phyloP scores from a whole-genome alignment of 2,888 invertebrate genomes.

The Cremastinae sp. region DNA sequence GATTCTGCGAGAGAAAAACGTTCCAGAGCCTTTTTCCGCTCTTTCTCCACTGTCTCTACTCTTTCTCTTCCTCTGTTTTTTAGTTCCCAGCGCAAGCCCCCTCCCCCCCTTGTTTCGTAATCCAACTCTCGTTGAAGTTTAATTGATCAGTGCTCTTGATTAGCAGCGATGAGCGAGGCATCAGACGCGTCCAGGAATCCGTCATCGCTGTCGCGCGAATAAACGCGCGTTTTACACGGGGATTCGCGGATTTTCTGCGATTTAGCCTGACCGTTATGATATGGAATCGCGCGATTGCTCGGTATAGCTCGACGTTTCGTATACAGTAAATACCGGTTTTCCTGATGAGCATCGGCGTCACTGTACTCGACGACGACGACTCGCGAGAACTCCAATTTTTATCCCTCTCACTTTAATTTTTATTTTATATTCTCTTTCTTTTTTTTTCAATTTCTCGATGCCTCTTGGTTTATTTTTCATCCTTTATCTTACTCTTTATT shows the following conservation, averaged over 20 bases:
- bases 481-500: background rate
- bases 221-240: background rate
- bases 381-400: conserved; percentile 30
- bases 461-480: background rate
- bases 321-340: conserved; percentile 52
- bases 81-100: background rate
- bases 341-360: conserved; percentile 2
- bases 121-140: conserved; percentile 20
- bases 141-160: conserved; percentile 58
- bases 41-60: conserved; percentile 2
- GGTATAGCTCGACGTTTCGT: conserved; percentile 21
- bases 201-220: too few relatives aligned
- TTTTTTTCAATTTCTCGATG: too few relatives aligned
- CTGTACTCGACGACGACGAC: conserved; percentile 21
- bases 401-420: conserved; percentile 8
- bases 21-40: conserved; percentile 3
- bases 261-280: conserved; percentile 51
- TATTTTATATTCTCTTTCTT: too few relatives aligned
- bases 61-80: background rate
- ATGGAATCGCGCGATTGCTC: conserved; percentile 32
- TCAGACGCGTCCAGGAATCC: background rate
- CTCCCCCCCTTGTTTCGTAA: background rate
- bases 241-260: conserved; percentile 42
- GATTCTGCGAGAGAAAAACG: conserved; percentile 37
- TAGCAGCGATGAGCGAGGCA: conserved; percentile 29